Evolutionary conservation across 2,888 invertebrate species (phyloP), one percentile per base, ranked within the genome.

Genomic region (Miltochrista miniata): DNA sequence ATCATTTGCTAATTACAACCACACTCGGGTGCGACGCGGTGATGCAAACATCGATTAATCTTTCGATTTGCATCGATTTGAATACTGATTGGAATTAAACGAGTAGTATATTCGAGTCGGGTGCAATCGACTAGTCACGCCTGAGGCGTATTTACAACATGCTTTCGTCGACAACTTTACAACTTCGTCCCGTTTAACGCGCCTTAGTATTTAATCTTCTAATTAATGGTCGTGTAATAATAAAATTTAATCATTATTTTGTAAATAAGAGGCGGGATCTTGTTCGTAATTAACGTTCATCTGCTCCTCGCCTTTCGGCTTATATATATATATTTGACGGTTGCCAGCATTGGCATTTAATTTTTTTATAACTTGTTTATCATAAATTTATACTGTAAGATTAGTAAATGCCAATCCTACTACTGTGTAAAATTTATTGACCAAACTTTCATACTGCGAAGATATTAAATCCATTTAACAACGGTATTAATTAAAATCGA

Each of bases 31-130:
- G 63, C 73, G 60, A 63, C 65, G 65, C 66, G 73, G 74, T 76
- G 74, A 71, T 72, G 76, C 79, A 80, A 79, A 83, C 79, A 76
- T 73, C 84, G 79, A 85, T 85, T 84, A 83, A 86, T 87, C 83
- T 83, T 81, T 83, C 78, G 80, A 84, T 87, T 84, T 83, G 83
- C 85, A 85, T 85, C 78, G 82, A 87, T 87, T 85, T 87, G 83
- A 86, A 86, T 85, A 83, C 77, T 84, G 85, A 87, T 86, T 85
- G 81, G 81, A 81, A 81, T 83, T 83, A 83, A 78, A 76, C 75
- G 72, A 72, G 67, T 69, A 54, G 59, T 69, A 36, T 57, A 54
- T 41, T 46, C 55, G 43, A 60, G 61, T 60, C 63, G 64, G 71
- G 64, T 74, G 81, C 81, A 76, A 79, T 78, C 74, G 76, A 68